Evolutionary conservation across 2,888 invertebrate species (phyloP), one percentile per base, ranked within the genome.

Genomic region (Rutpela maculata): DNA sequence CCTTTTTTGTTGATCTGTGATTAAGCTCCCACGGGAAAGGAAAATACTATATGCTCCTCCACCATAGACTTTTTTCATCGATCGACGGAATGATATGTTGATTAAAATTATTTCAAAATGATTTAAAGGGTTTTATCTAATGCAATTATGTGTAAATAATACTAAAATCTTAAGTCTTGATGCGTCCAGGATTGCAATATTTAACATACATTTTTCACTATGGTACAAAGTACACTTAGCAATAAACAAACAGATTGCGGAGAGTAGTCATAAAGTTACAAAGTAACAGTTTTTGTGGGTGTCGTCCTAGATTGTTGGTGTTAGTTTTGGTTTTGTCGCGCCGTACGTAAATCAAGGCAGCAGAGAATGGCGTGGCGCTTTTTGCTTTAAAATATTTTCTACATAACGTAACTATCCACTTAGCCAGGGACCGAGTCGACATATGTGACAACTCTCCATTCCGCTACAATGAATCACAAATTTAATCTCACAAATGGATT

Each of bases 401-500:
- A 87, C 88, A 87, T 88, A 89, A 87, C 87, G 87, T 88, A 89
- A 88, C 88, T 88, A 89, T 88, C 88, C 89, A 89, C 89, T 89
- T 89, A 89, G 89, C 87, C 86, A 84, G 87, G 87, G 88, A 88
- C 89, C 88, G 88, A 87, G 84, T 89, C 91, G 91, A 90, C 93
- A 92, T 93, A 93, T 93, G 93, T 92, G 93, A 92, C 92, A 92
- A 92, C 89, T 92, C 91, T 90, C 90, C 90, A 90, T 90, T 90
- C 90, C 90, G 85, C 89, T 88, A 90, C 90, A 88, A 90, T 91
- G 92, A 91, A 92, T 92, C 92, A 92, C 91, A 92, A 92, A 91
- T 91, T 93, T 93, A 94, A 94, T 94, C 92, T 93, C 92, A 91
- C 93, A 93, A 94, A 94, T 94, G 93, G 93, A 91, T 89, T 88